Percentiles rank a stretch among this genome's conserved stretches.
Conservation (phyloP, 2,888 invertebrate genomes). For the Drosophila nigricruria region DNA sequence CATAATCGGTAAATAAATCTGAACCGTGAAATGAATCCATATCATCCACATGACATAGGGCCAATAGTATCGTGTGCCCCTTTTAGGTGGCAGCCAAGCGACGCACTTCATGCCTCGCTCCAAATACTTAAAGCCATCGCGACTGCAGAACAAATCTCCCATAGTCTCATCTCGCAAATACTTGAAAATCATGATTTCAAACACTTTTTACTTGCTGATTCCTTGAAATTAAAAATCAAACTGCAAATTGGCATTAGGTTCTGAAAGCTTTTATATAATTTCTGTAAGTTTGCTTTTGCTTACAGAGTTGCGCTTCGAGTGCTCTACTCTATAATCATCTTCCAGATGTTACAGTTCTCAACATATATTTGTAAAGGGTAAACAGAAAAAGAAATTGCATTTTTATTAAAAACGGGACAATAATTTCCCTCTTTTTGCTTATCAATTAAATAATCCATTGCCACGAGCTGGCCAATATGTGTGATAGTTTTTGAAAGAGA, state of each 20-base stretch:
- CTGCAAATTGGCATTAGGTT: constrained; percentile 15
- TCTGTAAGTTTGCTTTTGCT: not conserved
- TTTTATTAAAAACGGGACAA: not conserved
- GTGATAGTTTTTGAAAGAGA: not conserved
- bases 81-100: constrained; percentile 28
- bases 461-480: not conserved
- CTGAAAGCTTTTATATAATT: constrained; percentile 25
- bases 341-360: constrained; percentile 43
- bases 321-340: constrained; percentile 8
- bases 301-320: constrained; percentile 2
- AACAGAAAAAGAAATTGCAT: not conserved
- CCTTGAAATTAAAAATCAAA: constrained; percentile 4
- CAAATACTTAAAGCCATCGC: constrained; percentile 40
- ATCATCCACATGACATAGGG: constrained; percentile 14
- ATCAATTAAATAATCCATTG: constrained; percentile 13
- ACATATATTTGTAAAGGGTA: not conserved
- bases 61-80: not conserved
- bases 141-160: constrained; percentile 3
- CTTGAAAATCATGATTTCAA: constrained; percentile 30
- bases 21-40: not conserved
- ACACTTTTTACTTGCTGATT: not conserved
- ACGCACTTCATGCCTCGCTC: constrained; percentile 29
- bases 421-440: not conserved
- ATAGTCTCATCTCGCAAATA: constrained; percentile 16
- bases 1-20: constrained; percentile 39